These are phyloP conservation scores for Muricea muricata DNA, from an alignment of 92 coral and sea anemone species.

Conservation along the genomic window DNA sequence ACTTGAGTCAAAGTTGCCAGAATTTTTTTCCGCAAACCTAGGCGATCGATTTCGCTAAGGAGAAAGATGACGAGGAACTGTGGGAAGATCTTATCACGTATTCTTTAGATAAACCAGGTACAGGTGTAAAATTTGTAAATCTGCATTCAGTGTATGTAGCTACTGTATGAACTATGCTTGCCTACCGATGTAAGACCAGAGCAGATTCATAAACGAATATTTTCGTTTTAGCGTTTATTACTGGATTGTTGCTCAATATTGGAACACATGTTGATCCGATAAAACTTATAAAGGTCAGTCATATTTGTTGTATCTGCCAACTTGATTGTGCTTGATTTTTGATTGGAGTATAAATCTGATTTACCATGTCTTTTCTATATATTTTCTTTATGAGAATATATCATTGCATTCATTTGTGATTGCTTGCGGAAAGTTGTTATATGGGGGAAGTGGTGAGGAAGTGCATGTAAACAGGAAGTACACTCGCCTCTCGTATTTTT, in stretches of 20 bases:
- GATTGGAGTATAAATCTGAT: neutral
- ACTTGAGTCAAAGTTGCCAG: too few relatives aligned
- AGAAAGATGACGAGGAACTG: slow-evolving; percentile 90
- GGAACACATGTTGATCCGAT: slow-evolving; percentile 99
- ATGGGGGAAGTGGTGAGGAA: too few relatives aligned
- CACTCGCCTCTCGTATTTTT: too few relatives aligned
- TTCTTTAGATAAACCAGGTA: slow-evolving; percentile 98
- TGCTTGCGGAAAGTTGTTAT: too few relatives aligned
- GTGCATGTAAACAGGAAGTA: too few relatives aligned
- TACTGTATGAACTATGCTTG: too few relatives aligned
- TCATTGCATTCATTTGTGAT: too few relatives aligned
- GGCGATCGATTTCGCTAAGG: slow-evolving; percentile 98
- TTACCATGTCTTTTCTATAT: neutral
- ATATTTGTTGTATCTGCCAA: too few relatives aligned
- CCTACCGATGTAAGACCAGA: neutral
- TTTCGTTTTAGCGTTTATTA: slow-evolving; percentile 77
- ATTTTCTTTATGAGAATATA: too few relatives aligned
- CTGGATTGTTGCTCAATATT: slow-evolving; percentile 90
- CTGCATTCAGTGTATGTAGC: too few relatives aligned
- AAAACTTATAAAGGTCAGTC: slow-evolving; percentile 84
- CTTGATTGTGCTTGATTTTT: neutral
- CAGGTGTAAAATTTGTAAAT: neutral
- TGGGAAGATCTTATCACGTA: slow-evolving; percentile 97
- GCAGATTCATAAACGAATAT: neutral
- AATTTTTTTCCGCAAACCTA: too few relatives aligned